These are phyloP conservation scores for Tetragonula clypearis DNA, from an alignment of 1,140 invertebrate genomes.

Conservation along the genomic window DNA sequence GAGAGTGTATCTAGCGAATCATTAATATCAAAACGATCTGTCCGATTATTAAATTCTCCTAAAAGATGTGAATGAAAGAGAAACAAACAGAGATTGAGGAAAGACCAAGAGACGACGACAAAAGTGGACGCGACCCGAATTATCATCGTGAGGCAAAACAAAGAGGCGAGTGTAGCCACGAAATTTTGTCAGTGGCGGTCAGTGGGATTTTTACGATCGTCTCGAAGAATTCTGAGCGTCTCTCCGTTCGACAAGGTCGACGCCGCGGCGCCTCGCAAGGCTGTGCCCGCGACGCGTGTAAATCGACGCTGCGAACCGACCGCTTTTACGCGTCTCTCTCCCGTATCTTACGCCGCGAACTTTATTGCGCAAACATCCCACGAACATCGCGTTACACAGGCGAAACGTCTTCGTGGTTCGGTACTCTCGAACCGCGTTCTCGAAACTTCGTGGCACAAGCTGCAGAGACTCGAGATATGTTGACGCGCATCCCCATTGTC, in stretches of 20 bases:
- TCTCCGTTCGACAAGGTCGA: slow-evolving; percentile 70
- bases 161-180: background rate
- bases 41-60: too few species aligned
- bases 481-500: background rate
- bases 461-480: too few species aligned
- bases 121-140: background rate
- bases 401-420: background rate
- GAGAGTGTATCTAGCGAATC: background rate
- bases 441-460: slow-evolving; percentile 19
- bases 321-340: slow-evolving; percentile 48
- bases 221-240: slow-evolving; percentile 66
- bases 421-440: slow-evolving; percentile 5
- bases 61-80: too few species aligned
- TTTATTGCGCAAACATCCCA: slow-evolving; percentile 55
- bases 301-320: slow-evolving; percentile 60
- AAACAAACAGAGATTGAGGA: too few species aligned
- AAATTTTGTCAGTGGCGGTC: slow-evolving; percentile 23
- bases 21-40: background rate
- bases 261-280: slow-evolving; percentile 75
- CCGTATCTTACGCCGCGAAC: background rate
- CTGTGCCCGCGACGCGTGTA: slow-evolving; percentile 43
- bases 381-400: background rate
- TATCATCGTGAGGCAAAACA: too few species aligned
- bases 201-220: slow-evolving; percentile 39
- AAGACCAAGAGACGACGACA: background rate